Base-by-base conservation (phyloP, 2,797 vertebrate genomes). In the Poecilia wingei region DNA sequence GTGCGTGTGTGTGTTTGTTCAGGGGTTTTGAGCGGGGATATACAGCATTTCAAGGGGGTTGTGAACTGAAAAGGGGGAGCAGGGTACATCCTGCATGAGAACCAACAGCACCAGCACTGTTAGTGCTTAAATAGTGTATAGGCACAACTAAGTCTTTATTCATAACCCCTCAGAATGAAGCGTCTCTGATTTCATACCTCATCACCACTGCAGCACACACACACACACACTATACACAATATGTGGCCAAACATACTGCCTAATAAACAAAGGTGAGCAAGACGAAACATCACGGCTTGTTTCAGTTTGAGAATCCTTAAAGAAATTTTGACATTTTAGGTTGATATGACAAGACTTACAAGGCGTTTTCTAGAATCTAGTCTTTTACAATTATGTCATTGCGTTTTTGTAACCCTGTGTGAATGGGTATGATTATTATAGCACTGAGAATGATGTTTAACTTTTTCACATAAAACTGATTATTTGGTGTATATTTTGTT, bases 101-200 rank as follows among this genome's bases (percentile, higher is more conserved):
- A 41, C 39, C 39, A 72, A 70, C 39, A 13, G n/a, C 47, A 74
- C 82, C 79, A 86, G 74, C 80, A 76, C 22, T 72, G 68, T 75
- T 41, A 76, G 51, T 86, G 82, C 87, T 82, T 80, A 39, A 75
- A 18, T 49, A 75, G 80, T 82, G 77, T 80, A 64, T 74, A 74
- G 79, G 45, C 81, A 82, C 77, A 80, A 83, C 66, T 66, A 80
- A 59, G 79, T 49, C 43, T 80, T 66, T 75, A 84, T 84, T 87
- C 80, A 81, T 81, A 77, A 78, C 66, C 77, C 61, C 33, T 78
- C 80, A 74, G 76, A 1, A 88, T 83, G 81, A 84, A 83, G 49
- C 69, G 8, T 78, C 85, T 85, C 79, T 64, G 77, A 85, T 85
- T 88, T 83, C 79, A 87, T 68, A 83, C 75, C 78, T 89, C 86